Evolutionary conservation across 2,113 vertebrate species (phyloP).

Genomic region (Melanostigma gelatinosum): DNA sequence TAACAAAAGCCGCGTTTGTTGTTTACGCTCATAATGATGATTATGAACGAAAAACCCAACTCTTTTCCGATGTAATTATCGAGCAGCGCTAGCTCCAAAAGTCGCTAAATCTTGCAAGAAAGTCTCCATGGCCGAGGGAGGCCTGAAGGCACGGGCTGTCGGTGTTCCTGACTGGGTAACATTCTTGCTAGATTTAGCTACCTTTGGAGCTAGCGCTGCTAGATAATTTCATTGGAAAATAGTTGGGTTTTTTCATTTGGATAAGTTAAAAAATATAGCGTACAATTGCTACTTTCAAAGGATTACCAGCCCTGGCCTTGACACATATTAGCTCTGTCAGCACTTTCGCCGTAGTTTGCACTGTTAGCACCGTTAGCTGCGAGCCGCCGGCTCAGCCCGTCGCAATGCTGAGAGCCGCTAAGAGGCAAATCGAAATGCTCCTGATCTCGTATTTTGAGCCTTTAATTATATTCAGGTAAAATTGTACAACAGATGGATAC

Average conservation of each 20-base stretch:
- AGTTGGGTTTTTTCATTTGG: background rate
- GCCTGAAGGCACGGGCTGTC: background rate
- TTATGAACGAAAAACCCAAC: background rate
- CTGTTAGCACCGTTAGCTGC: background rate
- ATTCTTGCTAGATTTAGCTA: background rate
- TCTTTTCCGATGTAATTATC: background rate
- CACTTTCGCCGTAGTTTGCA: background rate
- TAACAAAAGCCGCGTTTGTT: background rate
- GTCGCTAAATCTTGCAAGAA: background rate
- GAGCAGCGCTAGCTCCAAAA: background rate
- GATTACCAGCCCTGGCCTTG: too few species aligned
- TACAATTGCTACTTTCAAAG: too few species aligned
- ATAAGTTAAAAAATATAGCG: too few species aligned
- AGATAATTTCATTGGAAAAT: background rate
- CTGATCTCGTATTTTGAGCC: background rate
- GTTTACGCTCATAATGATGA: background rate
- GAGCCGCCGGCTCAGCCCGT: too few species aligned
- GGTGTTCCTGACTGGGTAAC: background rate
- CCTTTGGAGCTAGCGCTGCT: background rate
- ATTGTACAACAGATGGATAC: background rate
- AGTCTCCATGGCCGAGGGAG: background rate
- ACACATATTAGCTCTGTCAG: background rate
- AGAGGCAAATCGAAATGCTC: background rate
- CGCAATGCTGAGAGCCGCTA: background rate
- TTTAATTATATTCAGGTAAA: background rate